Evolutionary conservation across 2,797 vertebrate species (phyloP), one percentile per base, ranked within the genome.

Genomic region (Poecilia picta): DNA sequence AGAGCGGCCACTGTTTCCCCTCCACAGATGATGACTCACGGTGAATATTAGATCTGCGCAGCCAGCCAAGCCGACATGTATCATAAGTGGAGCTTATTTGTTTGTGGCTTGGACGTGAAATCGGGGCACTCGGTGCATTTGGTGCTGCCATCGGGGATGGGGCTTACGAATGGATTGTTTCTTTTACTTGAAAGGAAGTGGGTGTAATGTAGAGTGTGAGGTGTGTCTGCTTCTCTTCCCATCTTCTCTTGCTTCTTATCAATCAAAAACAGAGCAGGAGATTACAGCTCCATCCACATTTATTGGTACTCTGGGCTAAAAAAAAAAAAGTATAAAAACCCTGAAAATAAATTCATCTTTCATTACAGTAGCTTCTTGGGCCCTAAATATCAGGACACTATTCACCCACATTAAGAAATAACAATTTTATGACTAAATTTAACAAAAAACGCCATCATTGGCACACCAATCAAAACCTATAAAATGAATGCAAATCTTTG

Each of bases 1-100:
- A 78, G 89, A 89, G 62, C 41, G 79, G 72, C 78, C n/a, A 57
- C 77, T 88, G 87, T 85, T 87, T 78, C 74, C 39, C 78, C 82
- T 71, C 75, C 74, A 47, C 79, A 75, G 78, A 86, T 75, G 85
- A 90, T 91, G 91, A 91, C 87, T 91, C 91, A 91, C 79, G 28
- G 79, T 81, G 85, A 83, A 91, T 88, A 91, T 92, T 91, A 89
- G 86, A 91, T 91, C 87, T 87, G 82, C 45, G 4, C 81, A 74
- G 85, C 84, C 76, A 25, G 84, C 51, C 53, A 80, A 81, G 73
- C 70, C 57, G 25, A 88, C 86, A 68, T 87, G 90, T 88, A 86
- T 93, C 89, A 92, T 87, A 89, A 88, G 87, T 71, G 49, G 57
- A 81, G 85, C 49, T 66, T 85, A 77, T 88, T 80, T 80, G 83